Evolutionary conservation across 2,888 invertebrate genomes (phyloP).

Genomic region (Cantharis flavilabris): DNA sequence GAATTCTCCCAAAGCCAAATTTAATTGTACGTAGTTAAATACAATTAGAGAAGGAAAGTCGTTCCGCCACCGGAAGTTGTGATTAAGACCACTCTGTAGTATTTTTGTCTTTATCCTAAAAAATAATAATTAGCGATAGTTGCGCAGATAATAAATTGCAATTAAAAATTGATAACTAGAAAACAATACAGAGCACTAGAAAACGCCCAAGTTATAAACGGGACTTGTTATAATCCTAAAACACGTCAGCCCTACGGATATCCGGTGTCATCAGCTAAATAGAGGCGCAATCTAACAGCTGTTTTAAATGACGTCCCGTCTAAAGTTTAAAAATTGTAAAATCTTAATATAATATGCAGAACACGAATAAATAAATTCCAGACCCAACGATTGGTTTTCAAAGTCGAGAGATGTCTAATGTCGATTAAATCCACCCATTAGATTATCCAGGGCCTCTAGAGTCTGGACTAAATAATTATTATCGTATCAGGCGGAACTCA

Average conservation of each 20-base stretch:
- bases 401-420: neutral
- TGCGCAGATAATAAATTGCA: neutral
- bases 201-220: constrained; percentile 34
- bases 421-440: neutral
- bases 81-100: neutral
- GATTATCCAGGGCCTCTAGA: neutral
- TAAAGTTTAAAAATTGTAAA: constrained; percentile 11
- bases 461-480: neutral
- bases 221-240: constrained; percentile 33
- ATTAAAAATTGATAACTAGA: neutral
- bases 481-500: neutral
- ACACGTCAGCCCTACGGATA: constrained; percentile 35
- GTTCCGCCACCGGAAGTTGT: neutral
- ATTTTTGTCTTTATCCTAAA: neutral
- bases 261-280: constrained; percentile 40
- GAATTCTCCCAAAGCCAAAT: neutral
- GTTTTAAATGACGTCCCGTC: constrained; percentile 19
- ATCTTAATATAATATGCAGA: neutral
- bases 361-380: neutral
- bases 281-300: constrained; percentile 34
- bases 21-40: neutral
- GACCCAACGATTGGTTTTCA: neutral
- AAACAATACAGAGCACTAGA: neutral
- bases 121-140: neutral
- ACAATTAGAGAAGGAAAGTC: neutral